phyloP scores from a whole-genome alignment of 2,113 vertebrate species.

The Pseudopipra pipra region DNA sequence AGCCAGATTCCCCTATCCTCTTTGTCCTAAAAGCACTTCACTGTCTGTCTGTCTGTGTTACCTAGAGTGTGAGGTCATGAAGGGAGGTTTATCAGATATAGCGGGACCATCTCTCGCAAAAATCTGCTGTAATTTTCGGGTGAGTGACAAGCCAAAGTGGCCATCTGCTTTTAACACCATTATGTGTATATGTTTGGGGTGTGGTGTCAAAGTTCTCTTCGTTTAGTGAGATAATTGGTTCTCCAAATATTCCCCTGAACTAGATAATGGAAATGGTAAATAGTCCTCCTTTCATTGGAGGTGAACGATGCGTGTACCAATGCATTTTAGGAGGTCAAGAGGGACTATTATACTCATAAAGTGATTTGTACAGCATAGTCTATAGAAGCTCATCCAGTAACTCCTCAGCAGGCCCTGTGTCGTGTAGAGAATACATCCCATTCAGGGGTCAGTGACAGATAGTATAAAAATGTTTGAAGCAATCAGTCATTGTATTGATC shows the following conservation, averaged over 20 bases:
- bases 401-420: neutral
- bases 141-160: neutral
- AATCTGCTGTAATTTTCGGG: neutral
- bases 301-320: neutral
- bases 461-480: neutral
- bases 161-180: neutral
- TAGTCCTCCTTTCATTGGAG: neutral
- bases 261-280: neutral
- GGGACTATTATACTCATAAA: neutral
- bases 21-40: neutral
- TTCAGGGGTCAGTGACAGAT: neutral
- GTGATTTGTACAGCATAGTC: neutral
- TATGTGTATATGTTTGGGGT: too few relatives aligned
- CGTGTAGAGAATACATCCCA: neutral
- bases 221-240: neutral
- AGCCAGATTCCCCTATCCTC: neutral
- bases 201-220: neutral
- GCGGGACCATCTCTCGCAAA: neutral
- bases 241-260: neutral
- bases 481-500: neutral
- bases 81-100: neutral
- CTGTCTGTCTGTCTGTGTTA: neutral
- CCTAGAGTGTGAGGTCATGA: neutral
- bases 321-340: neutral
- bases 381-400: neutral